Conservation (phyloP, 2,888 invertebrate species). For the Neelides folsomi region DNA sequence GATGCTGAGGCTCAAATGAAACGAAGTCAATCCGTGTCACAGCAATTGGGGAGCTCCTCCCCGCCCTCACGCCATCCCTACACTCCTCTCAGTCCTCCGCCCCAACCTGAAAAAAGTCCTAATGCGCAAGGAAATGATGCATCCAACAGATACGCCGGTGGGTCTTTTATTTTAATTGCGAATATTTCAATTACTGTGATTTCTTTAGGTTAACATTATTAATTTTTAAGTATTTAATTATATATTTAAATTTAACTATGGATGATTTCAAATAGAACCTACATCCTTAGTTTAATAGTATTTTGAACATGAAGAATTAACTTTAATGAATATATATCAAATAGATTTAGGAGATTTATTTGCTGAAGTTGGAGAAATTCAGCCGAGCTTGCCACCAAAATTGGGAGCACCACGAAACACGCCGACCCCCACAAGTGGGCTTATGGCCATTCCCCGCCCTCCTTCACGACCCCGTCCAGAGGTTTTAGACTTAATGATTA, state of each 20-base stretch:
- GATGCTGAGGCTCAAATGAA: constrained; percentile 53
- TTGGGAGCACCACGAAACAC: constrained; percentile 48
- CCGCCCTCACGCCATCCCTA: constrained; percentile 31
- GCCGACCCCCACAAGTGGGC: constrained; percentile 58
- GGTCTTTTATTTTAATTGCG: too few species aligned
- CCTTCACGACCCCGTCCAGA: constrained; percentile 68
- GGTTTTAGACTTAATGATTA: constrained; percentile 35
- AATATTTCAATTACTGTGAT: too few species aligned
- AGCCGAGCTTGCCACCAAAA: constrained; percentile 50
- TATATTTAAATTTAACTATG: too few species aligned
- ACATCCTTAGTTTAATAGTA: too few species aligned
- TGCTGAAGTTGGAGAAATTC: constrained; percentile 67
- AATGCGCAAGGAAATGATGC: constrained; percentile 18
- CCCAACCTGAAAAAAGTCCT: constrained; percentile 28
- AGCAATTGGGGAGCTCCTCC: constrained; percentile 46
- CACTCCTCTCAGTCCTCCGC: constrained; percentile 30
- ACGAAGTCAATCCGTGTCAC: constrained; percentile 61
- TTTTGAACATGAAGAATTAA: too few species aligned
- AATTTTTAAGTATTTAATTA: too few species aligned
- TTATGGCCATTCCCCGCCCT: constrained; percentile 75
- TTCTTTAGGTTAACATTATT: too few species aligned
- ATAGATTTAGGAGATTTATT: constrained; percentile 53
- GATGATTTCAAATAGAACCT: too few species aligned
- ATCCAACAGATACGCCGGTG: constrained; percentile 33
- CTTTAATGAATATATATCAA: not conserved